These are phyloP conservation scores for Gallinago undulata DNA, from an alignment of 2,113 vertebrate genomes.

Conservation along the genomic window DNA sequence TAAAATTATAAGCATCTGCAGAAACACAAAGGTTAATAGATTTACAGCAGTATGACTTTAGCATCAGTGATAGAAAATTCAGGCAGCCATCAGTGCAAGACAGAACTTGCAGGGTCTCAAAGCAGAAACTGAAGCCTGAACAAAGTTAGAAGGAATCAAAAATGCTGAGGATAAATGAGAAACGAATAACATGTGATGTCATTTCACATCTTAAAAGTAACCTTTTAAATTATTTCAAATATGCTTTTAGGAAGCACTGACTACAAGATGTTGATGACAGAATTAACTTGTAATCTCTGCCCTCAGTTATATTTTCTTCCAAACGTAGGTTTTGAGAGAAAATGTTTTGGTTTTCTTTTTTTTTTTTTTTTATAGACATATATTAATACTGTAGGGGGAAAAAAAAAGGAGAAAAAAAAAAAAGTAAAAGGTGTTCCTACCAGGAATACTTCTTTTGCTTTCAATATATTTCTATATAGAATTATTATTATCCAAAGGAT, in stretches of 20 bases:
- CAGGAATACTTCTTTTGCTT: neutral
- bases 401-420: too few relatives aligned
- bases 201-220: neutral
- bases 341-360: neutral
- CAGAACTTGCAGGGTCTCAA: neutral
- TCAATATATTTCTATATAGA: neutral
- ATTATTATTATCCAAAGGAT: neutral
- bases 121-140: neutral
- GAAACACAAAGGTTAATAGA: neutral
- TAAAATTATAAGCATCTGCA: neutral
- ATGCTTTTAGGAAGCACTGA: neutral
- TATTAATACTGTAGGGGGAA: neutral
- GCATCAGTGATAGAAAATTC: constrained; percentile 33
- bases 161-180: neutral
- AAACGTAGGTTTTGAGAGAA: neutral
- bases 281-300: neutral
- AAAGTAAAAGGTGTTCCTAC: neutral
- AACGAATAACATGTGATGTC: neutral
- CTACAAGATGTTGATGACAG: neutral
- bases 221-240: neutral
- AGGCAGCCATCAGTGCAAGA: neutral
- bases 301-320: neutral
- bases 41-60: neutral
- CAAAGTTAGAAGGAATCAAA: neutral
- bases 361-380: neutral